A percentile compares a stretch with the other conserved stretches of the same genome.
These are phyloP conservation scores for Myrmophylax atrothorax DNA, from an alignment of 2,113 vertebrate genomes.

Conservation along the genomic window DNA sequence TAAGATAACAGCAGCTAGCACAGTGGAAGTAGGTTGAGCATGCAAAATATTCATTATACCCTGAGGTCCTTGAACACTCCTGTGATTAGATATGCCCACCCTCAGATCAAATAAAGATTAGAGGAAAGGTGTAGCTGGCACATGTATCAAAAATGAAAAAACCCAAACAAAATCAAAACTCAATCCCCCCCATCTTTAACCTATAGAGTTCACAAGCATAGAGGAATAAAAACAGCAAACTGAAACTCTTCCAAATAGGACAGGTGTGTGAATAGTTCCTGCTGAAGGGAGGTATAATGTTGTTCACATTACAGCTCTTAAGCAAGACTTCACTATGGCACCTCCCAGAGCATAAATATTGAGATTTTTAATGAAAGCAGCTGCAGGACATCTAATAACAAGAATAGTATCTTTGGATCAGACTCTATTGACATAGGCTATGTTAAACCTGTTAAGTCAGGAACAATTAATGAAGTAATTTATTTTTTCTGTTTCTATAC, in stretches of 20 bases:
- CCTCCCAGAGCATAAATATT: conserved; percentile 45
- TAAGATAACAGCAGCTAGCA: not conserved
- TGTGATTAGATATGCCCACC: not conserved
- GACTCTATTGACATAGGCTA: not conserved
- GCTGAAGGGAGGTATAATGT: not conserved
- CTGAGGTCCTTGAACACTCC: conserved; percentile 2
- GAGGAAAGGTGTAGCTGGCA: not conserved
- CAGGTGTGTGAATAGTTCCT: conserved; percentile 66
- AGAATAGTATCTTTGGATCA: not conserved
- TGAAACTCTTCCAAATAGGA: conserved; percentile 70
- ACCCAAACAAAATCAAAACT: not conserved
- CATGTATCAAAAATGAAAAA: not conserved
- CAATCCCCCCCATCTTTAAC: not conserved
- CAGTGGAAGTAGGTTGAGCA: conserved; percentile 1
- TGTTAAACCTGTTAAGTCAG: not conserved
- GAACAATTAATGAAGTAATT: not conserved
- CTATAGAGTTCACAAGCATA: not conserved
- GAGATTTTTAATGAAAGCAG: conserved; percentile 16
- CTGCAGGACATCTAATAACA: not conserved
- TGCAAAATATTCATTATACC: conserved; percentile 16
- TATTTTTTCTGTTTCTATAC: not conserved
- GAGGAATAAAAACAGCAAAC: conserved; percentile 50
- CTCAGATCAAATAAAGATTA: not conserved
- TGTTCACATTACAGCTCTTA: conserved; percentile 33
- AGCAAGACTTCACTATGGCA: not conserved